Evolutionary conservation across 2,888 invertebrate species (phyloP).

Genomic region (Ormyrus rosae): DNA sequence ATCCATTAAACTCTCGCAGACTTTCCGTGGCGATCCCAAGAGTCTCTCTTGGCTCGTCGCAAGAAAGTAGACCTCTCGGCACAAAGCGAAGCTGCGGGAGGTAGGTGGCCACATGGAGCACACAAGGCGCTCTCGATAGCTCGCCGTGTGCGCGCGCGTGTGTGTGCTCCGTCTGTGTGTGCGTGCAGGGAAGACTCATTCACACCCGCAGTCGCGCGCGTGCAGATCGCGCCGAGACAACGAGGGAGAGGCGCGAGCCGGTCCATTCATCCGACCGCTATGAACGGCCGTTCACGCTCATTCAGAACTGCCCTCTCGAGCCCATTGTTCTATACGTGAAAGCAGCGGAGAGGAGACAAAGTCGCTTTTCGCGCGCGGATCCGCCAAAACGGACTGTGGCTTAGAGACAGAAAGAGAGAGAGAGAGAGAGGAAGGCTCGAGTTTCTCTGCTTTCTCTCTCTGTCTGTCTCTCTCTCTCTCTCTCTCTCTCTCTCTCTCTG

Average conservation of each 20-base stretch:
- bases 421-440: conserved; percentile 30
- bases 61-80: too few species aligned
- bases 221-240: conserved; percentile 9
- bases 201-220: conserved; percentile 19
- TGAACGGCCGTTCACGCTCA: conserved; percentile 62
- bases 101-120: too few species aligned
- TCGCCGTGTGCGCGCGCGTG: background rate
- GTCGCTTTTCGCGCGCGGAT: background rate
- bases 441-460: too few species aligned
- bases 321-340: conserved; percentile 48
- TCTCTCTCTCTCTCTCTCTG: too few species aligned
- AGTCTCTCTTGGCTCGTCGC: too few species aligned
- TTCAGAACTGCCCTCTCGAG: conserved; percentile 57
- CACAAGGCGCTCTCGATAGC: too few species aligned
- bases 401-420: conserved; percentile 15
- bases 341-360: background rate
- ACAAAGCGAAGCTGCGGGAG: too few species aligned
- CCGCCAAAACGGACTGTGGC: conserved; percentile 24
- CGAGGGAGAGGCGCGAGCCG: conserved; percentile 34
- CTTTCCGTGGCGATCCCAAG: too few species aligned
- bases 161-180: background rate
- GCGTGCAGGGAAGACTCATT: conserved; percentile 30
- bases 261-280: conserved; percentile 62
- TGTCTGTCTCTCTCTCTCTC: too few species aligned
- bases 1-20: too few species aligned